Conservation (phyloP, 2,888 invertebrate genomes). For the Fabriciana adippe region DNA sequence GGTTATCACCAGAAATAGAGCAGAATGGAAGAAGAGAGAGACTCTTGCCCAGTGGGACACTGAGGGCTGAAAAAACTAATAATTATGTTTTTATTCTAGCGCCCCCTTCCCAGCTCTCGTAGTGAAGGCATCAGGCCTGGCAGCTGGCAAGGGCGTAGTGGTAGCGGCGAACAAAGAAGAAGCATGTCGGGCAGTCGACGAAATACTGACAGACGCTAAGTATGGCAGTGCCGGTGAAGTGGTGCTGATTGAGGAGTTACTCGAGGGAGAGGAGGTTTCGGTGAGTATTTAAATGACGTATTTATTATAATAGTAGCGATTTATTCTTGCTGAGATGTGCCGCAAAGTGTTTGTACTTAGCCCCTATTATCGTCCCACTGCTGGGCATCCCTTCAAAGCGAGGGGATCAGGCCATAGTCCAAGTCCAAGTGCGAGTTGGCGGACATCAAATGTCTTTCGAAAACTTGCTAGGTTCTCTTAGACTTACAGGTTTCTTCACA, state of each 20-base stretch:
- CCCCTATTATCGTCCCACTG: no score
- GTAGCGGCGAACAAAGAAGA: slow-evolving; percentile 90
- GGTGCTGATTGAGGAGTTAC: slow-evolving; percentile 93
- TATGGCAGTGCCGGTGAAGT: slow-evolving; percentile 93
- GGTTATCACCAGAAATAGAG: no score
- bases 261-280: slow-evolving; percentile 97
- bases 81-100: slow-evolving; percentile 63
- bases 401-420: no score
- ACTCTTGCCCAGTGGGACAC: no score
- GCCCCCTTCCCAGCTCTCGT: slow-evolving; percentile 92
- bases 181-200: slow-evolving; percentile 92
- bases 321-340: neutral
- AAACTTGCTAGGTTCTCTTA: no score
- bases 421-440: no score
- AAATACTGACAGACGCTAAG: slow-evolving; percentile 89
- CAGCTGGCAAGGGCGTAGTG: slow-evolving; percentile 98
- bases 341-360: no score
- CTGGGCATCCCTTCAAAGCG: no score
- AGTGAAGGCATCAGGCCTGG: slow-evolving; percentile 97
- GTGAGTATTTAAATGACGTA: slow-evolving; percentile 73
- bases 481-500: no score
- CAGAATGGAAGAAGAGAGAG: no score
- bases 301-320: neutral
- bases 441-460: no score
- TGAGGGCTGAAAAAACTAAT: no score